Evolutionary conservation across 53 echinoderm and acorn worm species (phyloP).

Genomic region (Holothuria scabra): DNA sequence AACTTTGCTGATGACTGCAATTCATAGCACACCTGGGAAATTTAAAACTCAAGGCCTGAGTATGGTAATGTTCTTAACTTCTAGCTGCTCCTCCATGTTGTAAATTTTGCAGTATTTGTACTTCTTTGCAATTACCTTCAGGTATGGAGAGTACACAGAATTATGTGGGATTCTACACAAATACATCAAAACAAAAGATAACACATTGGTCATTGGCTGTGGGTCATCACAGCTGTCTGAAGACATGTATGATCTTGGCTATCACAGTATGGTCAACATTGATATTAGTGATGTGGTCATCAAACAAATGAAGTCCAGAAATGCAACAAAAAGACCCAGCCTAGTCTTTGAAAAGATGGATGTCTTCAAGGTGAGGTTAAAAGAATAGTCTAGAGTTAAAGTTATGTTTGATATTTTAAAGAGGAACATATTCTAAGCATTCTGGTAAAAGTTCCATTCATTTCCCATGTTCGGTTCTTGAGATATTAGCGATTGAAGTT

Average conservation of each 20-base stretch:
- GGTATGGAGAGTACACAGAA: conserved; percentile 86
- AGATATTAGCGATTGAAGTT: no score
- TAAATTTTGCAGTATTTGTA: no score
- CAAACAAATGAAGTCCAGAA: conserved; percentile 69
- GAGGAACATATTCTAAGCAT: no score
- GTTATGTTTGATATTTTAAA: no score
- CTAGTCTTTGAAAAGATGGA: conserved; percentile 76
- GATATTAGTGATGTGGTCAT: conserved; percentile 64
- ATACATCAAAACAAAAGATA: conserved; percentile 69
- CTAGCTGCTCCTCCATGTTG: no score
- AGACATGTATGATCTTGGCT: conserved; percentile 82
- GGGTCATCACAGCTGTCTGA: conserved; percentile 71
- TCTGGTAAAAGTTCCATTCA: no score
- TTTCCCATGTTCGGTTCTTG: no score
- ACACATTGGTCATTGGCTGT: conserved; percentile 73
- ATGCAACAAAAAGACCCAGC: conserved; percentile 63
- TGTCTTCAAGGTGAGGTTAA: conserved; percentile 53
- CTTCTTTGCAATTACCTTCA: neutral
- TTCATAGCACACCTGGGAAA: no score
- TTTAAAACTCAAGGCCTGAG: no score
- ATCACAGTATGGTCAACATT: conserved; percentile 65
- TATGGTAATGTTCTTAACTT: no score
- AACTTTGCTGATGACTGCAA: no score
- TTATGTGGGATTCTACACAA: conserved; percentile 78
- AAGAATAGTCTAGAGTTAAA: no score